Evolutionary conservation across 2,113 vertebrate genomes (phyloP), one percentile per base, ranked within the genome.

Genomic region (Myanophis thanlyinensis): DNA sequence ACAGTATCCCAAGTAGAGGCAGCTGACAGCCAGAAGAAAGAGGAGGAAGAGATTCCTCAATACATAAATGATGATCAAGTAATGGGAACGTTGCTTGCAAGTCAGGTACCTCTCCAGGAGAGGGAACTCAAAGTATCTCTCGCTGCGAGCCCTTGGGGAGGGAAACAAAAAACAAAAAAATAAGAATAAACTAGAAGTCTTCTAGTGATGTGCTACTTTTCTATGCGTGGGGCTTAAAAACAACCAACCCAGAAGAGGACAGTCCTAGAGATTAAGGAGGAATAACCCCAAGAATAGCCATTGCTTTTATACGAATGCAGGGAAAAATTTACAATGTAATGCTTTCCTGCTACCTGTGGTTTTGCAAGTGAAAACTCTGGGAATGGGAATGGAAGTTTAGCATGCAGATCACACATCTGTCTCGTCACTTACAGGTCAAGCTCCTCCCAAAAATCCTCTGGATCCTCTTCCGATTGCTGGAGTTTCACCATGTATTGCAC

Each of bases 61-160:
- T 95, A 99, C 97, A 90, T 99, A 99, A 97, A 98, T 98, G 95
- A 97, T 97, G 25, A 98, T 98, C 5, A 99, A 97, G 93, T 98
- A 98, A 85, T 99, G 98, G 56, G 99, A 97, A 1, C 96, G 98
- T 84, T 99, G 98, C 96, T 99, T 99, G 97, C 98, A 98, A 52
- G 97, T 96, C 96, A 99, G 97, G 97, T 99, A 99, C 94, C 98
- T 97, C 97, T 99, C 99, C 95, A 99, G 98, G 85, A 99, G 96
- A 0, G 99, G 98, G 95, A 99, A 99, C 95, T 99, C 99, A n/a
- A 99, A 99, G 94, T 99, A 99, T 3, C 98, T 97, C 95, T 99
- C 98, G 94, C 67, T 97, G 89, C 99, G 99, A 84, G 99, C 99
- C 96, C 99, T 99, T 97, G 15, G 35, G n/a, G 48, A 54, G 88